Conservation (phyloP, 2,888 invertebrate genomes). For the Creontiades dilutus region DNA sequence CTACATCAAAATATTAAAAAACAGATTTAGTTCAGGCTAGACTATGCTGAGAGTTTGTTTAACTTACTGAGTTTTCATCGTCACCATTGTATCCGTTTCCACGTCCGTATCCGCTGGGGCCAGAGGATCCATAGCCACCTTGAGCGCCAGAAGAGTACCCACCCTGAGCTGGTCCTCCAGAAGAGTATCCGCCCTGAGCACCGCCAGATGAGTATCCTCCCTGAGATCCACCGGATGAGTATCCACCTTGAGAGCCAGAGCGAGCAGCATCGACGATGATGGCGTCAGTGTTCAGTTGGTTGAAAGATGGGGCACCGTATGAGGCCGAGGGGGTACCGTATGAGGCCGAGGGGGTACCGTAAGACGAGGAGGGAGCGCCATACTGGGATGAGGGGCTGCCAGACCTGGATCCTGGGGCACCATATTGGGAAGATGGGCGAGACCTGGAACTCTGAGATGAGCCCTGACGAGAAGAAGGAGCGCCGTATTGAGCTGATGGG, state of each 20-base stretch:
- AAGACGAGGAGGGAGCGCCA: slow-evolving; percentile 68
- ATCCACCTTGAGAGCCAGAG: slow-evolving; percentile 24
- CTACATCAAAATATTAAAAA: too few relatives aligned
- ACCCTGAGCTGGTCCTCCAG: neutral
- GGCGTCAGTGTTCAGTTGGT: slow-evolving; percentile 59
- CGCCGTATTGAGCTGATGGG: slow-evolving; percentile 67
- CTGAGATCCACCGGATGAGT: slow-evolving; percentile 18
- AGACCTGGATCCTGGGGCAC: slow-evolving; percentile 73
- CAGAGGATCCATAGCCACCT: slow-evolving; percentile 46
- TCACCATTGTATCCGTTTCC: slow-evolving; percentile 27
- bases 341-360: slow-evolving; percentile 72
- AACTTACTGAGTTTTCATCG: slow-evolving; percentile 63
- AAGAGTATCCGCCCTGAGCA: neutral
- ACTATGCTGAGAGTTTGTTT: neutral
- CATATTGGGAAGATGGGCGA: slow-evolving; percentile 73
- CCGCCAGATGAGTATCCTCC: slow-evolving; percentile 31
- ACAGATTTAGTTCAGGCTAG: too few relatives aligned
- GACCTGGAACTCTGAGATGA: slow-evolving; percentile 60
- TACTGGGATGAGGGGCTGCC: slow-evolving; percentile 67
- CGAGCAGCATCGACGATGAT: slow-evolving; percentile 65
- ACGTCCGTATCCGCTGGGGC: slow-evolving; percentile 39
- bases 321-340: slow-evolving; percentile 74
- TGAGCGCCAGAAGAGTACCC: slow-evolving; percentile 16
- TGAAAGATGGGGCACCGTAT: slow-evolving; percentile 73
- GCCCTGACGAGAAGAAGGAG: slow-evolving; percentile 68